phyloP scores from a whole-genome alignment of 2,888 invertebrate species.

The Eulithis prunata region DNA sequence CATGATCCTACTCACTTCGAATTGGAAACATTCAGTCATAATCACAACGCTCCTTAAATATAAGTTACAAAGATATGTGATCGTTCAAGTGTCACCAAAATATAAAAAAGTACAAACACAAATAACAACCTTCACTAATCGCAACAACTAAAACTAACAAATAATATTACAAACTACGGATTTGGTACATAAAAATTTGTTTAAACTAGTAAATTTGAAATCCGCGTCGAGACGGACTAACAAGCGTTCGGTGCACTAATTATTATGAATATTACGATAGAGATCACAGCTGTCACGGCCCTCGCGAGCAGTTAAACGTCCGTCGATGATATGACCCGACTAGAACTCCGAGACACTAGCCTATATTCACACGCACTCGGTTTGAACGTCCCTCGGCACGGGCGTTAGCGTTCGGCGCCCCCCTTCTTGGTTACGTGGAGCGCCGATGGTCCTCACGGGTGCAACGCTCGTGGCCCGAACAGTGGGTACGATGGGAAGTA shows the following conservation, averaged over 20 bases:
- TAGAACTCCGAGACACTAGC: conserved; percentile 70
- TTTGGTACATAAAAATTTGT: conserved; percentile 83
- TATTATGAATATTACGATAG: conserved; percentile 77
- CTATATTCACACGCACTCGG: conserved; percentile 77
- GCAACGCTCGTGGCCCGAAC: conserved; percentile 89
- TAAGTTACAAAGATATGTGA: conserved; percentile 71
- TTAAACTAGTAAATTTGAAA: conserved; percentile 76
- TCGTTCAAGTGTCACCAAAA: conserved; percentile 56
- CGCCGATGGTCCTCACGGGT: conserved; percentile 90
- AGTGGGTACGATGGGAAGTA: conserved; percentile 95
- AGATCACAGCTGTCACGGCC: conserved; percentile 80
- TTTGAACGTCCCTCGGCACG: conserved; percentile 75
- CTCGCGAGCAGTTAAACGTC: conserved; percentile 62
- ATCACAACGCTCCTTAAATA: conserved; percentile 54
- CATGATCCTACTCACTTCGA: conserved; percentile 48
- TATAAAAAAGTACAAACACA: conserved; percentile 76
- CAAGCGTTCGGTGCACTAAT: conserved; percentile 76
- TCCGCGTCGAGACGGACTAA: conserved; percentile 58
- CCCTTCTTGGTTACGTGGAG: conserved; percentile 88
- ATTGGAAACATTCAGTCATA: conserved; percentile 57
- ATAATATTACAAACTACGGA: conserved; percentile 78
- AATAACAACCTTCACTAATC: conserved; percentile 78
- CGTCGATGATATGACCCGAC: conserved; percentile 81
- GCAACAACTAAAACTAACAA: conserved; percentile 79
- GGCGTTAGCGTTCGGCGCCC: conserved; percentile 82